These are phyloP conservation scores for Alligator mississippiensis DNA, from an alignment of 2,113 vertebrate species.

Conservation along the genomic window DNA sequence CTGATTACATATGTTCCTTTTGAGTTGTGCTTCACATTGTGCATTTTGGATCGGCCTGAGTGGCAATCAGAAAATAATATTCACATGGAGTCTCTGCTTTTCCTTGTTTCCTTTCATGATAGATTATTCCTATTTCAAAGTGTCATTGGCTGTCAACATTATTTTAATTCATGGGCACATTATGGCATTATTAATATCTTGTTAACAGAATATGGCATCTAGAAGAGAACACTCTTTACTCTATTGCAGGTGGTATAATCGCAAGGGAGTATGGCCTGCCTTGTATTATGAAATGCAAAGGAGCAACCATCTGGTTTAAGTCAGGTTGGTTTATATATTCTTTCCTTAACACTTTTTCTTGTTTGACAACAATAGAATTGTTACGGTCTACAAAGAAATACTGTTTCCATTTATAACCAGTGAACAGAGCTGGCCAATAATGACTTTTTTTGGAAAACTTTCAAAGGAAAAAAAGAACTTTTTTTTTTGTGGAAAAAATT, in stretches of 20 bases:
- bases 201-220: not conserved
- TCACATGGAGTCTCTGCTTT: not conserved
- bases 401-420: not conserved
- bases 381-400: not conserved
- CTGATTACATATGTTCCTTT: not conserved
- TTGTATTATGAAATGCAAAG: not conserved
- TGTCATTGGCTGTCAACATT: not conserved
- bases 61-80: not conserved
- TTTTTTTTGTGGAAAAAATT: too few relatives aligned
- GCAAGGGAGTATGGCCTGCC: not conserved
- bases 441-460: too few relatives aligned
- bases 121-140: not conserved
- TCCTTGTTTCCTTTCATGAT: not conserved
- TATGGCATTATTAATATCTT: not conserved
- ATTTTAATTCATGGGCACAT: not conserved
- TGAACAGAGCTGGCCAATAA: too few relatives aligned
- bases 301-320: not conserved
- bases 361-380: fast-evolving
- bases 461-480: too few relatives aligned
- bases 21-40: too few relatives aligned
- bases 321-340: not conserved
- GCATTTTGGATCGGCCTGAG: not conserved
- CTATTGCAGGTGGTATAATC: not conserved
- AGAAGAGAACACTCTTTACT: not conserved
- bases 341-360: not conserved